These are phyloP conservation scores for Microctenopoma steveboyesi DNA, from an alignment of 2,797 vertebrate species.

Conservation along the genomic window DNA sequence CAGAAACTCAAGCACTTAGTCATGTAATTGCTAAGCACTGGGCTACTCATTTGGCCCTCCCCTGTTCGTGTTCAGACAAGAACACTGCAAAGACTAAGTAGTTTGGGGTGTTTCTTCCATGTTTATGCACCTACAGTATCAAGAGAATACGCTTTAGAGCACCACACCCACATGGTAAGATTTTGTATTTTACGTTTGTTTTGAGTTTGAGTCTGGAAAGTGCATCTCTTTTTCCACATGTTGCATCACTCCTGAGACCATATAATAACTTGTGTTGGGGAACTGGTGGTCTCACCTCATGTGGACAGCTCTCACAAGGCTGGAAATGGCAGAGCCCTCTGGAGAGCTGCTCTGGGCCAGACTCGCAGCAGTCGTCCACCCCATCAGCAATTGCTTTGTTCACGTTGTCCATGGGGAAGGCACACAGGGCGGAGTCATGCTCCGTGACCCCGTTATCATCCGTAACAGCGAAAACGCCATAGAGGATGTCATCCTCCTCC, in stretches of 20 bases:
- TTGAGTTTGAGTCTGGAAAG: constrained; percentile 1
- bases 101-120: too few species aligned
- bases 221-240: not conserved
- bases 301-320: constrained; percentile 87
- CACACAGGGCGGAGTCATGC: constrained; percentile 88
- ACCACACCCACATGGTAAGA: too few species aligned
- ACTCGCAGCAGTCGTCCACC: constrained; percentile 87
- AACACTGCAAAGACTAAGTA: too few species aligned
- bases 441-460: constrained; percentile 66
- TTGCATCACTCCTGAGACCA: not conserved
- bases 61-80: too few species aligned
- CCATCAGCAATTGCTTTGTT: constrained; percentile 86
- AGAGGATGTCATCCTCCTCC: constrained; percentile 86
- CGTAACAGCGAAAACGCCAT: constrained; percentile 88
- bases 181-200: too few species aligned
- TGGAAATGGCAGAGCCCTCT: constrained; percentile 93
- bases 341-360: constrained; percentile 75
- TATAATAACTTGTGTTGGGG: constrained; percentile 2
- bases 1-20: not conserved
- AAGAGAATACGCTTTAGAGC: too few species aligned
- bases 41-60: too few species aligned
- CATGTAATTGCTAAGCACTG: not conserved
- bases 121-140: too few species aligned
- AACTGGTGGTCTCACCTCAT: constrained; percentile 84
- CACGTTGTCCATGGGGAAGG: constrained; percentile 88